A percentile compares a stretch with the other conserved stretches of the same genome.
Evolutionary conservation across 92 coral and sea anemone genomes (phyloP).

Genomic region (Epizoanthus ramosus): DNA sequence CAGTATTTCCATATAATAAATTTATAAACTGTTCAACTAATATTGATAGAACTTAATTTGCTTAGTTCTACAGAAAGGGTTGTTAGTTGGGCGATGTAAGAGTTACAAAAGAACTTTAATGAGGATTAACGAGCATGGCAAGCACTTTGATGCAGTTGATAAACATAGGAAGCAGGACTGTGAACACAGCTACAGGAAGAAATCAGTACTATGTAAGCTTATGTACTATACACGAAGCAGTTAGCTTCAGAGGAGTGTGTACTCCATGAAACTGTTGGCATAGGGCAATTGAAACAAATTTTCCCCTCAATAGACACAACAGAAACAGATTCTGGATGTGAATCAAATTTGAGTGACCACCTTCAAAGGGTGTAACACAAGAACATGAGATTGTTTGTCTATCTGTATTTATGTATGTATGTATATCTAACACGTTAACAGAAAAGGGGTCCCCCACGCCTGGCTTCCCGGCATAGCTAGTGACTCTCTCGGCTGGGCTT

Average conservation of each 20-base stretch:
- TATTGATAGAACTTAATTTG: no score
- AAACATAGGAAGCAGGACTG: conserved; percentile 28
- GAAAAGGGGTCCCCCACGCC: no score
- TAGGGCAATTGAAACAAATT: background rate
- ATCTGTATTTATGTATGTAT: no score
- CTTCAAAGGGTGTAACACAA: background rate
- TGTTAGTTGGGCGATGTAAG: conserved; percentile 1
- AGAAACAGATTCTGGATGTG: background rate
- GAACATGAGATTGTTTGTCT: no score
- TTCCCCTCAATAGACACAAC: background rate
- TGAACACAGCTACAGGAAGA: conserved; percentile 23
- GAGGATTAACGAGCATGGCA: conserved; percentile 29
- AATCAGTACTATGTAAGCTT: background rate
- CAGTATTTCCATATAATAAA: no score
- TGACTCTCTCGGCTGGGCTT: no score
- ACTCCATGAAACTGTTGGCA: conserved; percentile 15
- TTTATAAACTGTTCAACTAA: no score
- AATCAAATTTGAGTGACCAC: background rate
- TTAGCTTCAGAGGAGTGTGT: conserved; percentile 26
- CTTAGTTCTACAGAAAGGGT: no score
- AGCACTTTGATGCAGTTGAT: conserved; percentile 12
- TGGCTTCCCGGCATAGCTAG: no score
- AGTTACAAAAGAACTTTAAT: conserved; percentile 34
- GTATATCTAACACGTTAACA: no score
- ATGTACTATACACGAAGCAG: conserved; percentile 6